Evolutionary conservation across 2,797 vertebrate species (phyloP).

Genomic region (Buceros bicornis): DNA sequence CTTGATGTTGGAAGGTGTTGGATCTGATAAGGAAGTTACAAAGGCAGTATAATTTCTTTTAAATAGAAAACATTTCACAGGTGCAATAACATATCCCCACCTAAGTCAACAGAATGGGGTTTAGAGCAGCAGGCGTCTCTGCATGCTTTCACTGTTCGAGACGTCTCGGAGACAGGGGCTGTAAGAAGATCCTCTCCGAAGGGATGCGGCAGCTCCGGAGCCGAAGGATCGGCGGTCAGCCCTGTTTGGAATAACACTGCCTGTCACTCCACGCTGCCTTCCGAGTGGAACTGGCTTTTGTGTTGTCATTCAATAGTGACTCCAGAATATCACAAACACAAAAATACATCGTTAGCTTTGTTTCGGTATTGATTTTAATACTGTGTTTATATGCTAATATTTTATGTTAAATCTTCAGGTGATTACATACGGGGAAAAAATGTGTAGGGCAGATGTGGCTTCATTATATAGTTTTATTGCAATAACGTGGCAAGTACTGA

Average conservation of each 20-base stretch:
- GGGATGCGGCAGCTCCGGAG: not conserved
- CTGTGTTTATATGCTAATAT: not conserved
- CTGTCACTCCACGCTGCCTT: not conserved
- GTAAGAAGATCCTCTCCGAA: not conserved
- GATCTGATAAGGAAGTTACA: slow-evolving; percentile 15
- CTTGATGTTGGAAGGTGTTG: not conserved
- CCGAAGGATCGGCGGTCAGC: not conserved
- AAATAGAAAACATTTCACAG: slow-evolving; percentile 34
- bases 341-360: not conserved
- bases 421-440: slow-evolving; percentile 33
- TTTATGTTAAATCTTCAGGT: not conserved
- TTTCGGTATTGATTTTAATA: slow-evolving; percentile 42
- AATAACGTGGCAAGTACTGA: not conserved
- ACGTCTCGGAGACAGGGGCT: not conserved
- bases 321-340: slow-evolving; percentile 7
- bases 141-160: not conserved
- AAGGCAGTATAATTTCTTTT: slow-evolving; percentile 24
- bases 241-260: not conserved
- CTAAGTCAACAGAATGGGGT: slow-evolving; percentile 21
- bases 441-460: not conserved
- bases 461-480: slow-evolving; percentile 1
- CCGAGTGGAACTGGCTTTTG: not conserved
- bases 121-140: not conserved
- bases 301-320: not conserved
- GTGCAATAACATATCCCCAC: slow-evolving; percentile 26